Evolutionary conservation across 1,140 invertebrate genomes (phyloP), one percentile per base, ranked within the genome.

Genomic region (Zaprionus capensis): DNA sequence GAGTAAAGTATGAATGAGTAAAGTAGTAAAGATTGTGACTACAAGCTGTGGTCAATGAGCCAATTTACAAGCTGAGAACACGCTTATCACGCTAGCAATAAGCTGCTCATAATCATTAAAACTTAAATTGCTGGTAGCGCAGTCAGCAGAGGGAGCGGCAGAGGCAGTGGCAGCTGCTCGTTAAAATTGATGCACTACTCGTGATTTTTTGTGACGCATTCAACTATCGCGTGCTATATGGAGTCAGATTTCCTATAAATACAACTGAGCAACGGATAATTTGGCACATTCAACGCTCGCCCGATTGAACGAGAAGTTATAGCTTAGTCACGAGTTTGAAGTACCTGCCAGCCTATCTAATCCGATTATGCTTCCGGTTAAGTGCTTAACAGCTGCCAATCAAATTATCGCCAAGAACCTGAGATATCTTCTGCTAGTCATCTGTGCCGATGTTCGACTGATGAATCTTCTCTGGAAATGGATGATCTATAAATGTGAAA

Each of bases 361-460:
- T 11, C 53, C 6, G 20, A 31, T 44, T 31, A 46, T 57, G 64
- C 71, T 58, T 59, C 12, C 46, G 12, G 55, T 38, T 20, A 64
- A 67, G 69, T 65, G 61, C 14, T 20, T 71, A 17, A 36, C 26
- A 15, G 53, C 64, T 14, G 68, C 74, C 38, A 72, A 72, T 77
- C 74, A 80, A 36, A 51, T 77, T 17, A 64, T 77, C 4, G 69
- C 15, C n/a, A 72, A 77, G n/a, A 57, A 73, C 17, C 15, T 80
- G 15, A 59, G 53, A 57, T 62, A 44, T 7, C 34, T 77, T 24
- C 20, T 74, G 4, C 20, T 57, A 11, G 64, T 65, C n/a, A 65
- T 80, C 46, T 77, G 70, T 38, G 61, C 67, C 38, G 78, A 80
- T 44, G 70, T 66, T 12, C 75, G 59, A 55, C 31, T 80, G 65